Percentiles rank a stretch among this genome's conserved stretches.
phyloP scores from a whole-genome alignment of 2,113 vertebrate species.

The Trachemys scripta region DNA sequence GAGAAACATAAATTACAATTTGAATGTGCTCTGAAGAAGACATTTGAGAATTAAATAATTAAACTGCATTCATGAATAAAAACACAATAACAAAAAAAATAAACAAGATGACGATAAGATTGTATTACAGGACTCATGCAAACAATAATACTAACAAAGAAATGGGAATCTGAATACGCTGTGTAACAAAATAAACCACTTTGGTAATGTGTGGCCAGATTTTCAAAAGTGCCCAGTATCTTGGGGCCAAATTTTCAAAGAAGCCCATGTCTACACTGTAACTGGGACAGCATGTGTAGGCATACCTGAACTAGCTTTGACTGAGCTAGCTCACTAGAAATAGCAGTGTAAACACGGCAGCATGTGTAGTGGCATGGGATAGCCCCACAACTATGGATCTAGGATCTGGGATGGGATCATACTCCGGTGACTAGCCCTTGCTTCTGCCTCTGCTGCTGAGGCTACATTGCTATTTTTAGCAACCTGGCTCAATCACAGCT shows the following conservation, averaged over 20 bases:
- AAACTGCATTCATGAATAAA: slow-evolving; percentile 33
- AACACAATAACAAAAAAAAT: background rate
- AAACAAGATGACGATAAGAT: slow-evolving; percentile 11
- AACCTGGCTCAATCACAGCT: background rate
- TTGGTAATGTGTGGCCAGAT: background rate
- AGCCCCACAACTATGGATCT: background rate
- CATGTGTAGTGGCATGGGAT: background rate
- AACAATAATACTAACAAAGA: background rate
- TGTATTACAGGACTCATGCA: background rate
- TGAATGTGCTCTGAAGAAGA: background rate
- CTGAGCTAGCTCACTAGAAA: background rate
- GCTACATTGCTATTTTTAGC: background rate
- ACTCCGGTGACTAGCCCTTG: background rate
- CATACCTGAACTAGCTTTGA: background rate
- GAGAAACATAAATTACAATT: background rate
- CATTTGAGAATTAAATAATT: slow-evolving; percentile 22
- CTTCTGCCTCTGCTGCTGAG: background rate
- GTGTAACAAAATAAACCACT: background rate
- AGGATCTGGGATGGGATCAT: background rate
- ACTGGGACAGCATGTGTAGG: background rate
- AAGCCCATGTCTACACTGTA: background rate
- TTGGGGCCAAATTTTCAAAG: background rate
- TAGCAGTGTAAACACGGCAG: background rate
- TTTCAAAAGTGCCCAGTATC: background rate
- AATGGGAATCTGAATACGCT: background rate